Percentiles rank a stretch among this genome's conserved stretches.
Evolutionary conservation across 2,113 vertebrate species (phyloP).

Genomic region (Engystomops pustulosus): DNA sequence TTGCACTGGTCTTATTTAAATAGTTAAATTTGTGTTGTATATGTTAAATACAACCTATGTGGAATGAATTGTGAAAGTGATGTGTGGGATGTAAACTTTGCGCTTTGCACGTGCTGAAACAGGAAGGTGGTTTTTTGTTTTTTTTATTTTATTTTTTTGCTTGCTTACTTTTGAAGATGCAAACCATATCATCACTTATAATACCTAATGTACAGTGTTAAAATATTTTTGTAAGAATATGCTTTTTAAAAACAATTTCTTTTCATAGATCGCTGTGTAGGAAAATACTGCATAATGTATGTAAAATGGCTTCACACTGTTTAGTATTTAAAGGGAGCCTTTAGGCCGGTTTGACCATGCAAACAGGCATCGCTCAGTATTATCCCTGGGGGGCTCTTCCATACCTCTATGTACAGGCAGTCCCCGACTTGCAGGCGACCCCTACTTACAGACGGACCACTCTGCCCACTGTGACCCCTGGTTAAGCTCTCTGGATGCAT

Average conservation of each 20-base stretch:
- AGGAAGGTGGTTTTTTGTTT: neutral
- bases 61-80: neutral
- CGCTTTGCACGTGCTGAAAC: neutral
- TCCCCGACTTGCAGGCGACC: too few relatives aligned
- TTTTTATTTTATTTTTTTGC: neutral
- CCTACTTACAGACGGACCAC: too few relatives aligned
- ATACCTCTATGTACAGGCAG: too few relatives aligned
- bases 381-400: too few relatives aligned
- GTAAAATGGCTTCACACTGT: neutral
- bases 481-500: too few relatives aligned
- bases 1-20: conserved; percentile 50
- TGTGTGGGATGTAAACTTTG: conserved; percentile 13
- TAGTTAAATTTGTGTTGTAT: neutral
- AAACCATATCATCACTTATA: neutral
- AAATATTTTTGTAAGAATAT: conserved; percentile 51
- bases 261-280: neutral
- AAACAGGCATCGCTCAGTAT: too few relatives aligned
- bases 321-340: neutral
- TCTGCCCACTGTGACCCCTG: too few relatives aligned
- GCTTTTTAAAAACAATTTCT: conserved; percentile 36
- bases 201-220: conserved; percentile 46
- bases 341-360: too few relatives aligned
- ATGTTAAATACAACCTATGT: neutral
- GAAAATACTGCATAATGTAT: conserved; percentile 15
- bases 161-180: conserved; percentile 11